Evolutionary conservation across 2,888 invertebrate genomes (phyloP).

Genomic region (Cotesia congregata): DNA sequence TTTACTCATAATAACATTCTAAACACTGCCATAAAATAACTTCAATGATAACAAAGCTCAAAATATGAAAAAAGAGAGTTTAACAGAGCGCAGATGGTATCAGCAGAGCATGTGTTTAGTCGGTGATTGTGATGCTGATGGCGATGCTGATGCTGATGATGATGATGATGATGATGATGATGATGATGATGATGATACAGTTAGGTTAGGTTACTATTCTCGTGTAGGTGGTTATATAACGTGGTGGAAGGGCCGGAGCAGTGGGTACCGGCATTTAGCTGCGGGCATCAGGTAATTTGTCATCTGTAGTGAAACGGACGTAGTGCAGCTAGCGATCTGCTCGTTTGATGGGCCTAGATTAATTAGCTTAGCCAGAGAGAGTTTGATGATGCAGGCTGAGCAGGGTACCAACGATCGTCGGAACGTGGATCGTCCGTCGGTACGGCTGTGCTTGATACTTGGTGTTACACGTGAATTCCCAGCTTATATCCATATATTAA

Average conservation of each 20-base stretch:
- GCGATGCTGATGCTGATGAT: background rate
- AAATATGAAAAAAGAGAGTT: background rate
- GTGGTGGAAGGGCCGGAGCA: conserved; percentile 3
- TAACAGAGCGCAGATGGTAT: background rate
- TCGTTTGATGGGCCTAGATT: conserved; percentile 66
- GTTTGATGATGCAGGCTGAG: conserved; percentile 46
- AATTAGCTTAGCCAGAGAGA: conserved; percentile 62
- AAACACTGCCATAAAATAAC: too few species aligned
- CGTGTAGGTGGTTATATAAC: conserved; percentile 25
- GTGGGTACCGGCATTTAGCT: conserved; percentile 33
- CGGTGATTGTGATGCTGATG: conserved; percentile 1
- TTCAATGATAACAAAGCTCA: too few species aligned
- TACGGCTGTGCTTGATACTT: background rate
- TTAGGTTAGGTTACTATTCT: conserved; percentile 37
- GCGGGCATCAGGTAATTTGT: conserved; percentile 64
- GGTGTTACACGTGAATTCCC: conserved; percentile 8
- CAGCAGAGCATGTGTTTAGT: background rate
- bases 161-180: background rate
- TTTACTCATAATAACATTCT: too few species aligned
- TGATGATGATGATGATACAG: conserved; percentile 34
- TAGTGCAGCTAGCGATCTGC: conserved; percentile 52
- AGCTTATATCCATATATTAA: conserved; percentile 32
- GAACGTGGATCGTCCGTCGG: conserved; percentile 6
- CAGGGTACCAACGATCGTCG: conserved; percentile 27
- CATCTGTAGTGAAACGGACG: conserved; percentile 58